phyloP scores from a whole-genome alignment of 1,140 invertebrate genomes.

The Zeugodacus cucurbitae region DNA sequence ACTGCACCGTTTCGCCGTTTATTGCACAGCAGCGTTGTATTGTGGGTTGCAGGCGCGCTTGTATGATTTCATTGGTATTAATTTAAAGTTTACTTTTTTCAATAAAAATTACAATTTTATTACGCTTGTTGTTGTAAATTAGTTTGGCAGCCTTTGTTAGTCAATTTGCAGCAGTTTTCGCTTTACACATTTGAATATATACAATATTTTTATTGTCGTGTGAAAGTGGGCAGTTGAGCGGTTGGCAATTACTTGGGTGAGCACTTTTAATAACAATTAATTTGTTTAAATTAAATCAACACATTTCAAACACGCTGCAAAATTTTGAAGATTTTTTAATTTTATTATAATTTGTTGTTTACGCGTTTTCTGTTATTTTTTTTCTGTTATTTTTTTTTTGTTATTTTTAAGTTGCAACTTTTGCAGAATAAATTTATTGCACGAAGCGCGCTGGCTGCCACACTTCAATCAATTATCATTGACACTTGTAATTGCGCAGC shows the following conservation, averaged over 20 bases:
- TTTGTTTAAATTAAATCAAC: not conserved
- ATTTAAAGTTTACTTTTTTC: not conserved
- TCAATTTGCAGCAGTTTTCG: not conserved
- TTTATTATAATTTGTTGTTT: too few species aligned
- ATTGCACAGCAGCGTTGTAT: not conserved
- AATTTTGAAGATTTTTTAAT: too few species aligned
- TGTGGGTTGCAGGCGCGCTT: too few species aligned
- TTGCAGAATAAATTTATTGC: not conserved
- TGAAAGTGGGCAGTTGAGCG: not conserved
- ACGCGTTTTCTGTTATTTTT: not conserved
- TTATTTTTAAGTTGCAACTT: not conserved
- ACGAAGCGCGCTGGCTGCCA: not conserved
- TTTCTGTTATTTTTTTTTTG: not conserved
- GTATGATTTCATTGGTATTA: not conserved
- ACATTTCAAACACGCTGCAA: not conserved
- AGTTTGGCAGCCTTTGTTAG: not conserved
- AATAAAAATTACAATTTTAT: not conserved
- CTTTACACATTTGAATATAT: not conserved
- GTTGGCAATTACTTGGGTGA: not conserved
- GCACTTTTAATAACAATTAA: not conserved
- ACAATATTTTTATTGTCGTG: not conserved
- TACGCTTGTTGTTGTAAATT: not conserved
- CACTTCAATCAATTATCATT: constrained; percentile 24
- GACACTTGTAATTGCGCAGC: constrained; percentile 4
- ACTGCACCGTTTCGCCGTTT: not conserved